These are phyloP conservation scores for Apostichopus leukothele DNA, from an alignment of 53 echinoderm and acorn worm genomes.

Conservation along the genomic window DNA sequence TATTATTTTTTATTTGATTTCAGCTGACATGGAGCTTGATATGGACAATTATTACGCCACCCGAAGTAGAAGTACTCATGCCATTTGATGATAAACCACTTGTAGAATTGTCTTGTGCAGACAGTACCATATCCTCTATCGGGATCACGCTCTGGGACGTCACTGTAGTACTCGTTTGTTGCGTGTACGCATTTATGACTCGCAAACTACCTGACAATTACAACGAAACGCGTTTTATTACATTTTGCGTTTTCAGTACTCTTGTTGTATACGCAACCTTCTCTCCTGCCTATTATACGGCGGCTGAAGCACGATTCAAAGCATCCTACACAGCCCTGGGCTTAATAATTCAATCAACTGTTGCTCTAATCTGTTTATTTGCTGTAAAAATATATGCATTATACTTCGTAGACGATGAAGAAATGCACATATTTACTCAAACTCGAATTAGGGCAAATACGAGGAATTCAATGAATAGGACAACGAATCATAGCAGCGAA, in stretches of 20 bases:
- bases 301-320: constrained; percentile 64
- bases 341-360: constrained; percentile 83
- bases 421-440: constrained; percentile 85
- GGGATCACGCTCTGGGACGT: constrained; percentile 80
- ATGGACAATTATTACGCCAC: constrained; percentile 72
- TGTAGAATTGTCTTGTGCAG: constrained; percentile 66
- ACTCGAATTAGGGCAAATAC: constrained; percentile 77
- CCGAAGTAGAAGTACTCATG: constrained; percentile 61
- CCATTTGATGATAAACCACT: constrained; percentile 56
- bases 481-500: constrained; percentile 18
- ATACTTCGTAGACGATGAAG: constrained; percentile 90
- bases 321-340: constrained; percentile 75
- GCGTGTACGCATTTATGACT: constrained; percentile 89
- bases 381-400: constrained; percentile 92
- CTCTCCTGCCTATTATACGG: constrained; percentile 86
- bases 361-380: constrained; percentile 78
- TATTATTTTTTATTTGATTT: background rate
- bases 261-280: constrained; percentile 81
- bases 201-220: constrained; percentile 95
- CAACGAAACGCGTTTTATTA: constrained; percentile 95
- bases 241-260: constrained; percentile 87
- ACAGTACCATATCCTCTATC: constrained; percentile 59
- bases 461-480: constrained; percentile 36
- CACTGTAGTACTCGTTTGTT: constrained; percentile 79
- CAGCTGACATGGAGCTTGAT: constrained; percentile 71